A percentile compares a stretch with the other conserved stretches of the same genome.
Evolutionary conservation across 2,113 vertebrate genomes (phyloP).

Genomic region (Sinocyclocheilus anshuiensis): DNA sequence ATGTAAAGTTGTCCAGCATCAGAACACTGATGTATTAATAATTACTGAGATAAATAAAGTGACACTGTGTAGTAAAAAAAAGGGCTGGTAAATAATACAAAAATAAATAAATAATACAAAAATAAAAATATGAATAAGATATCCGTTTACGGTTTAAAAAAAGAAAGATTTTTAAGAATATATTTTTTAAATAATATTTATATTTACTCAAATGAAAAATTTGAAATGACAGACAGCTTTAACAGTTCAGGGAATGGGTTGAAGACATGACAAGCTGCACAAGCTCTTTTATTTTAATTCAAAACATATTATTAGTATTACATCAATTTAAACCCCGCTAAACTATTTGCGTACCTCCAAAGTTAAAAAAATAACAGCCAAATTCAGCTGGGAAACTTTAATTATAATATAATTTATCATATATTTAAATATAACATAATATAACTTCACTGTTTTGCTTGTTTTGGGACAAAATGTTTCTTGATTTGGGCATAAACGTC

Average conservation of each 20-base stretch:
- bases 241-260: neutral
- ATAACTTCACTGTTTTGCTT: too few species aligned
- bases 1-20: slow-evolving; percentile 67
- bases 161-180: too few species aligned
- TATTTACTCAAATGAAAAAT: too few species aligned
- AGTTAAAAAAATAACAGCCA: neutral
- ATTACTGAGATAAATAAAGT: neutral
- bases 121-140: neutral
- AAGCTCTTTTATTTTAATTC: neutral
- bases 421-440: too few species aligned
- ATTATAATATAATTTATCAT: neutral
- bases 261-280: neutral
- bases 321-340: neutral
- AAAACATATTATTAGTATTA: neutral
- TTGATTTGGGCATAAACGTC: neutral
- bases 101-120: neutral
- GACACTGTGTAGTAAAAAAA: neutral
- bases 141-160: too few species aligned
- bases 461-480: neutral
- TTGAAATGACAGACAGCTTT: neutral
- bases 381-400: neutral
- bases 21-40: neutral
- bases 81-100: neutral
- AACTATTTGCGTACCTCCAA: too few species aligned
- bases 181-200: too few species aligned